Evolutionary conservation across 2,888 invertebrate species (phyloP), one percentile per base, ranked within the genome.

Genomic region (Nezara viridula): DNA sequence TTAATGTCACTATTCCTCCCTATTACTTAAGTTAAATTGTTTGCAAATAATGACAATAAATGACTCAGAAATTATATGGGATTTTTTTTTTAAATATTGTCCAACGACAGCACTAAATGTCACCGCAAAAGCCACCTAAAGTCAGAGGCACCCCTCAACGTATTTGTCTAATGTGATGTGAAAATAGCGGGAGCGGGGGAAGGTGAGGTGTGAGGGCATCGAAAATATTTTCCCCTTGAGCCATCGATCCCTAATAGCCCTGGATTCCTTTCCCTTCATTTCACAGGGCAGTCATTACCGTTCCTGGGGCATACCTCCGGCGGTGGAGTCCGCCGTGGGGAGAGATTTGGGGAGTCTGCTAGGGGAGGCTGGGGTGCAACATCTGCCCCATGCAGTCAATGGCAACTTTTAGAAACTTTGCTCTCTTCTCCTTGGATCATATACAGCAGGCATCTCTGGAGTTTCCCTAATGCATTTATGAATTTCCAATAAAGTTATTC

Each of bases 181-280:
- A 77, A 77, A 77, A 77, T 77, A 77, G 77, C 77, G 40, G 40
- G 6, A 24, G 40, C 7, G 77, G 40, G 16, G 77, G 40, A 40
- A 12, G 77, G 40, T 7, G 77, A 77, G 40, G 77, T 77, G 77
- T 77, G 77, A 77, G 77, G 77, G 77, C 77, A 77, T 77, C 40
- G 77, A 77, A 77, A 77, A 77, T 77, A 77, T 77, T 77, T 60
- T 77, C 40, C 77, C 40, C 77, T 21, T 40, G 24, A 77, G 77
- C 77, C 77, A 77, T 77, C 77, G 77, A 77, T 40, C 77, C 77
- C 77, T 77, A 77, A 77, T 77, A 77, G 77, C 77, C 12, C 40
- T 12, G 77, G 77, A 77, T 77, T 77, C 77, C 77, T 77, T 77
- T 77, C 77, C 77, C 77, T 77, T 77, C 77, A 77, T 77, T 77